Base-by-base conservation (phyloP, 2,113 vertebrate genomes). In the Xenopus borealis region DNA sequence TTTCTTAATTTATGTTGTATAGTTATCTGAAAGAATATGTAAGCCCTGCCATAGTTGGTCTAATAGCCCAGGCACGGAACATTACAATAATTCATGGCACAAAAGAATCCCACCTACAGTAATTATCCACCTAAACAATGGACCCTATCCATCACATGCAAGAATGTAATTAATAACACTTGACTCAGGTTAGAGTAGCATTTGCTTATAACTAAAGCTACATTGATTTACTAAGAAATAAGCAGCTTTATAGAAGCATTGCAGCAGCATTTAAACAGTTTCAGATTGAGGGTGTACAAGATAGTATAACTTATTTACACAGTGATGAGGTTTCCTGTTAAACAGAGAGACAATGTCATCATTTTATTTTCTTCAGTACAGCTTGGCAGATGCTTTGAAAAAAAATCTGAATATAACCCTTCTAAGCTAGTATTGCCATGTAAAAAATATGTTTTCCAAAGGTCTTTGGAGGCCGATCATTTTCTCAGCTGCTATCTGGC, bases 391-490 rank as follows among this genome's bases (percentile, higher is more conserved):
- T 45, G 44, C 40, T 27, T 45, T 50, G 8, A 40, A 19, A 19
- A 55, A 17, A 30, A 53, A 40, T 30, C 57, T 19, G 57, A 20
- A 50, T 40, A 62, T 62, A 75, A 68, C 72, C 55, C 58, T 61
- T 52, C 46, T 68, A 18, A 11, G 46, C 17, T 69, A 69, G 53
- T 62, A 62, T 53, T 75, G 73, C 65, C 12, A 17, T 18, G 74
- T 69, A 76, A 64, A 55, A 64, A 64, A 76, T 33, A 13, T 80
- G 67, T 23, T 63, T 70, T 76, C 58, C 14, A 46, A 16, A 19
- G 3, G 19, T 62, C 68, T 62, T 55, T 6, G 30, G 44, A 23
- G 46, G 23, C 17, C 1, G 0, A 30, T 77, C 19, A n/a, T 61
- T 68, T 47, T n/a, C 47, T 16, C 23, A 40, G 20, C 0, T 44